phyloP scores from a whole-genome alignment of 2,113 vertebrate genomes.

The Gnathonemus longibarbis region DNA sequence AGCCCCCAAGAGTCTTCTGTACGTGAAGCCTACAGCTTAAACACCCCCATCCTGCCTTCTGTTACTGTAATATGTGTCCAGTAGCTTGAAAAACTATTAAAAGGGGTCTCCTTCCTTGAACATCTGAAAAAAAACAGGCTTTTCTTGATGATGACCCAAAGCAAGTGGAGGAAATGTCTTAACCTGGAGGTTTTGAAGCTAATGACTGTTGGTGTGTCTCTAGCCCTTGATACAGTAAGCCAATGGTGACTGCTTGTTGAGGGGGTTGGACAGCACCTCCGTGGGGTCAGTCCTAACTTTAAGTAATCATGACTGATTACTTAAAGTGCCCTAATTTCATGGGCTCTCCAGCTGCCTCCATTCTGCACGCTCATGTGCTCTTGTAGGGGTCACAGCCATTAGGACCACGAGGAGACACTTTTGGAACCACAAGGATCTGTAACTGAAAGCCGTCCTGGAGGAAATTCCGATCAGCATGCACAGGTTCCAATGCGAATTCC shows the following conservation, averaged over 20 bases:
- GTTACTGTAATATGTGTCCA: not conserved
- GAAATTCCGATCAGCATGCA: constrained; percentile 60
- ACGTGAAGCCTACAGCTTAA: not conserved
- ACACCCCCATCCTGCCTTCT: not conserved
- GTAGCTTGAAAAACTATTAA: not conserved
- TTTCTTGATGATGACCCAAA: not conserved
- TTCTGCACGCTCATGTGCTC: not conserved
- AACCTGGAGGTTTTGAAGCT: not conserved
- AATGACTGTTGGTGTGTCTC: not conserved
- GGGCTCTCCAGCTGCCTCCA: not conserved
- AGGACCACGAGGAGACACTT: not conserved
- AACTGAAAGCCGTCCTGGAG: constrained; percentile 11
- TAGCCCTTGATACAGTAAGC: not conserved
- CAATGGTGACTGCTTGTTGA: not conserved
- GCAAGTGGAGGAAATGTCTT: not conserved
- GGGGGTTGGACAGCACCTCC: not conserved
- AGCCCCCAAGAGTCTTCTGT: not conserved
- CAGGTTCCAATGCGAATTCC: constrained; percentile 50
- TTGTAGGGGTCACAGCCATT: not conserved
- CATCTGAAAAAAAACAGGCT: not conserved
- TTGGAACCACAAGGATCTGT: not conserved
- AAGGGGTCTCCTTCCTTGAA: not conserved
- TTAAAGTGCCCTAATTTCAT: not conserved
- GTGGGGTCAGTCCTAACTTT: not conserved
- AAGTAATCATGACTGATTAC: not conserved